phyloP scores from a whole-genome alignment of 2,888 invertebrate genomes.

The Cenopis cana region DNA sequence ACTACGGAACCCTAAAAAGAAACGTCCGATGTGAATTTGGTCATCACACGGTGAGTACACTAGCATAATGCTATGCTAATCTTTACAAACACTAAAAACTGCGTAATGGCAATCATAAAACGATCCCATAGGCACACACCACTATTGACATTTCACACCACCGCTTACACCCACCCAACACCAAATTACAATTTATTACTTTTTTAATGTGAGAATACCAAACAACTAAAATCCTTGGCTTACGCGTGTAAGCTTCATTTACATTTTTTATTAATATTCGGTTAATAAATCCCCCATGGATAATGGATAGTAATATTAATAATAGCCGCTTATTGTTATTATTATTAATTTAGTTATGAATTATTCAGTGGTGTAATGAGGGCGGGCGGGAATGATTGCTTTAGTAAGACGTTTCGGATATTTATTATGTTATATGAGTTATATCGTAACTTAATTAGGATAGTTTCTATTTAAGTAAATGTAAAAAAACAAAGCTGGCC shows the following conservation, averaged over 20 bases:
- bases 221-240: slow-evolving; percentile 72
- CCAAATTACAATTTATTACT: slow-evolving; percentile 58
- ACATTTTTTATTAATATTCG: slow-evolving; percentile 81
- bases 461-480: neutral
- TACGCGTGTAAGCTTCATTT: slow-evolving; percentile 78
- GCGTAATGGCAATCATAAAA: slow-evolving; percentile 32
- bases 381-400: slow-evolving; percentile 43
- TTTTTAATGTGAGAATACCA: slow-evolving; percentile 70
- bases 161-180: slow-evolving; percentile 57
- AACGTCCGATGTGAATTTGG: neutral
- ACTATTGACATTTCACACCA: slow-evolving; percentile 70
- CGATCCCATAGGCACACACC: slow-evolving; percentile 30
- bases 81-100: neutral
- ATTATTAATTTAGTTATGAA: slow-evolving; percentile 80
- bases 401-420: slow-evolving; percentile 29
- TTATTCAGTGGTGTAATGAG: slow-evolving; percentile 66
- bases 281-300: slow-evolving; percentile 59
- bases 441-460: slow-evolving; percentile 24
- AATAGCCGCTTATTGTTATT: slow-evolving; percentile 68
- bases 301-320: slow-evolving; percentile 49
- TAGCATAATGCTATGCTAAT: neutral
- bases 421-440: slow-evolving; percentile 18
- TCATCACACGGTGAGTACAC: too few species aligned
- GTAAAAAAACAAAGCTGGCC: neutral
- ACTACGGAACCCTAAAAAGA: too few species aligned